Evolutionary conservation across 2,797 vertebrate genomes (phyloP), one percentile per base, ranked within the genome.

Genomic region (Lithobates pipiens): DNA sequence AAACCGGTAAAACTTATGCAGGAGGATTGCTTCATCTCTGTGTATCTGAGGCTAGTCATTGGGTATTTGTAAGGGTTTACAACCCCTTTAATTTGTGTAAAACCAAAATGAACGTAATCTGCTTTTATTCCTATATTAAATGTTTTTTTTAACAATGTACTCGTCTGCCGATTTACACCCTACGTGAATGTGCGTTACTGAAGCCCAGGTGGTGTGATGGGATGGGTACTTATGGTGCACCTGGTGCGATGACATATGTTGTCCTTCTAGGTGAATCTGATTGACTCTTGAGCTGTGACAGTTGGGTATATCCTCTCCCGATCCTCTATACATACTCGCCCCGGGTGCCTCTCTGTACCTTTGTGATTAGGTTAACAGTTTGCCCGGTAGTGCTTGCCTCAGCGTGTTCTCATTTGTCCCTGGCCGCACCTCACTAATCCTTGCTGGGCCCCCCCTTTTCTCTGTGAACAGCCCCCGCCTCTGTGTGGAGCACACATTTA

Each of bases 341-440:
- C 39, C 36, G 76, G 77, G 44, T 10, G 69, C 77, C 79, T 80
- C 72, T 25, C 50, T 72, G 42, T 82, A 73, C 77, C 77, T 25
- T 63, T 85, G 44, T 76, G 50, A 82, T 86, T 86, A 82, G 85
- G 73, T 76, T 71, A 82, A 77, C 78, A 85, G 61, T 85, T 86
- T 86, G 79, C 44, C 73, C 79, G 44, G 50, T 71, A 82, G 67
- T 86, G 85, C 85, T 86, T 82, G 80, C 85, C 80, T 82, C 80
- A 82, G 85, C 85, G 44, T 42, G 75, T 86, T 86, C 84, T 80
- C 57, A 25, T 82, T 82, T 82, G 80, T 81, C 80, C 68, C 80
- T 34, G 68, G 85, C 80, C 75, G 80, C 85, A 82, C 85, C 85
- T 82, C 85, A 67, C 85, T 86, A 86, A 86, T 86, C 85, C 85